Evolutionary conservation across 2,797 vertebrate genomes (phyloP).

Genomic region (Cuculus canorus): DNA sequence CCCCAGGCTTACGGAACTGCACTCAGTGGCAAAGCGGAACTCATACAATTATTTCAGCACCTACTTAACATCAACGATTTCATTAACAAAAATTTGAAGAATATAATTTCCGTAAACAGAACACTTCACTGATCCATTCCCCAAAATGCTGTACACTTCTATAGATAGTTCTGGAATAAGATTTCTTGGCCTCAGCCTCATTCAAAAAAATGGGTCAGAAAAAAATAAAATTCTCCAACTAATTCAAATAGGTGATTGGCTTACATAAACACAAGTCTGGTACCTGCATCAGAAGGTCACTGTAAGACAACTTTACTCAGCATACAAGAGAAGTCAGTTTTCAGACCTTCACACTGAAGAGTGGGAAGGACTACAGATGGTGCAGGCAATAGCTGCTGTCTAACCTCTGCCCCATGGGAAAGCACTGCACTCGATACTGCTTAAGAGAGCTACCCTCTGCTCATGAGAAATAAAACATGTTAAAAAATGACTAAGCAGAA

Average conservation of each 20-base stretch:
- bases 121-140: not conserved
- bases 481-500: not conserved
- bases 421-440: not conserved
- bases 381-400: not conserved
- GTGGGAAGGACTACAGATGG: not conserved
- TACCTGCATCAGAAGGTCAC: not conserved
- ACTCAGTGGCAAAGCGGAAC: not conserved
- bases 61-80: not conserved
- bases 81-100: not conserved
- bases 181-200: not conserved
- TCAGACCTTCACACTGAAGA: not conserved
- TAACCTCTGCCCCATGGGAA: not conserved
- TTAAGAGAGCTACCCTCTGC: not conserved
- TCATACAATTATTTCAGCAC: not conserved
- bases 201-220: not conserved
- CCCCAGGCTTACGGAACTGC: not conserved
- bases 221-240: not conserved
- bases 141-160: not conserved
- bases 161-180: not conserved
- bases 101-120: not conserved
- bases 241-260: not conserved
- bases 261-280: not conserved
- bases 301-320: not conserved
- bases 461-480: not conserved
- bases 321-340: not conserved